Conservation (phyloP, 2,888 invertebrate genomes). For the Camponotus fellah region DNA sequence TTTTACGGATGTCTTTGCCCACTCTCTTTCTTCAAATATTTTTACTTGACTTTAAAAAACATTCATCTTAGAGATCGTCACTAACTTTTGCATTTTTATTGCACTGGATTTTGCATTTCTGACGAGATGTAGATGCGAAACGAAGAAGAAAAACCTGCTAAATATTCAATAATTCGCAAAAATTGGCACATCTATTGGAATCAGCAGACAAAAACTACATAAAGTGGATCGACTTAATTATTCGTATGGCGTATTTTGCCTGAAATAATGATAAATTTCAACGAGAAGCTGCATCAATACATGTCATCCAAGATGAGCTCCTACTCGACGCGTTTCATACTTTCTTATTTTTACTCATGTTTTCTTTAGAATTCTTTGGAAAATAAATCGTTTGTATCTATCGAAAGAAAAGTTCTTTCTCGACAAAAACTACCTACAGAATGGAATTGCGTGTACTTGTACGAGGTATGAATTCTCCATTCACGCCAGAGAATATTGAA, state of each 20-base stretch:
- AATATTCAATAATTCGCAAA: not conserved
- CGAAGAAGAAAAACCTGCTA: not conserved
- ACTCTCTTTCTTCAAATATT: not conserved
- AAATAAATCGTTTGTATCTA: not conserved
- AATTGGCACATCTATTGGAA: not conserved
- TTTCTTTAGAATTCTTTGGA: not conserved
- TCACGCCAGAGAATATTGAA: not conserved
- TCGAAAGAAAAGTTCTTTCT: not conserved
- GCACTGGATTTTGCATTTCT: not conserved
- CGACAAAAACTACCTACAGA: not conserved
- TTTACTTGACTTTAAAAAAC: not conserved
- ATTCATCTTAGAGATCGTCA: not conserved
- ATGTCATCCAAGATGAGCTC: not conserved
- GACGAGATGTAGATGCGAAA: not conserved
- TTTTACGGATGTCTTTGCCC: slow-evolving; percentile 54
- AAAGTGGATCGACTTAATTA: not conserved
- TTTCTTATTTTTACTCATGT: not conserved
- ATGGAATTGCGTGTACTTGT: not conserved
- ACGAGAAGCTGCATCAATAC: not conserved
- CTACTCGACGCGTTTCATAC: not conserved
- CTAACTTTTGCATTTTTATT: not conserved
- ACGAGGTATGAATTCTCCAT: not conserved
- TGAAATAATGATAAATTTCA: not conserved
- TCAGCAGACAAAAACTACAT: not conserved
- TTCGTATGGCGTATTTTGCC: not conserved